Percentiles rank a stretch among this genome's conserved stretches.
Evolutionary conservation across 2,797 vertebrate species (phyloP).

Genomic region (Phataginus tetradactyla): DNA sequence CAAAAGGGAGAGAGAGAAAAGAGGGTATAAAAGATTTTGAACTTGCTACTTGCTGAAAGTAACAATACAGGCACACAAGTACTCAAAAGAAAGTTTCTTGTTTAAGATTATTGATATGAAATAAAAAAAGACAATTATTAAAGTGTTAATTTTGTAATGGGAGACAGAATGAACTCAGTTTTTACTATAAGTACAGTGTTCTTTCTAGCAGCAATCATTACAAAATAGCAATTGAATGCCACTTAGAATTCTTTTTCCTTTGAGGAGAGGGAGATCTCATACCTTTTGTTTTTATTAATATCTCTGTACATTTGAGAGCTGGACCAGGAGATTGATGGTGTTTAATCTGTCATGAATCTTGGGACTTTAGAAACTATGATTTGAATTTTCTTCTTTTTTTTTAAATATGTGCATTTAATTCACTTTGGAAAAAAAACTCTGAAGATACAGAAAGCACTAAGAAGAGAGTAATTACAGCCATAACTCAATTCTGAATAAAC

Average conservation of each 20-base stretch:
- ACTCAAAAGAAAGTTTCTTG: neutral
- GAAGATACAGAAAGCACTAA: constrained; percentile 13
- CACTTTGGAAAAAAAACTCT: neutral
- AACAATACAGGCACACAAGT: neutral
- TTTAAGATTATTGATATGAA: neutral
- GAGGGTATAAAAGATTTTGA: neutral
- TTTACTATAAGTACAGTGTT: neutral
- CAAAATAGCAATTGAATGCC: neutral
- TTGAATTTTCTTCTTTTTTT: neutral
- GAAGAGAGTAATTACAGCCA: neutral
- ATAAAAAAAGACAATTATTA: neutral
- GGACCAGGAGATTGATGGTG: neutral
- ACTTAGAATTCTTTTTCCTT: neutral
- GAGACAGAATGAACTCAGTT: neutral
- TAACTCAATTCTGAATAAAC: neutral
- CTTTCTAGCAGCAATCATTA: neutral
- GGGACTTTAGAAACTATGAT: neutral
- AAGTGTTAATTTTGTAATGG: neutral
- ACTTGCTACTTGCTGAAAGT: neutral
- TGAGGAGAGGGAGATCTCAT: neutral
- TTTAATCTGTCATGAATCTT: neutral
- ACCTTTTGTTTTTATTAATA: neutral
- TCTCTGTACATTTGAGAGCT: neutral
- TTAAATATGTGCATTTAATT: neutral
- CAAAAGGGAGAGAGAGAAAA: neutral